Percentiles rank a stretch among this genome's conserved stretches.
Evolutionary conservation across 2,888 invertebrate genomes (phyloP).

Genomic region (Malacosoma neustria): DNA sequence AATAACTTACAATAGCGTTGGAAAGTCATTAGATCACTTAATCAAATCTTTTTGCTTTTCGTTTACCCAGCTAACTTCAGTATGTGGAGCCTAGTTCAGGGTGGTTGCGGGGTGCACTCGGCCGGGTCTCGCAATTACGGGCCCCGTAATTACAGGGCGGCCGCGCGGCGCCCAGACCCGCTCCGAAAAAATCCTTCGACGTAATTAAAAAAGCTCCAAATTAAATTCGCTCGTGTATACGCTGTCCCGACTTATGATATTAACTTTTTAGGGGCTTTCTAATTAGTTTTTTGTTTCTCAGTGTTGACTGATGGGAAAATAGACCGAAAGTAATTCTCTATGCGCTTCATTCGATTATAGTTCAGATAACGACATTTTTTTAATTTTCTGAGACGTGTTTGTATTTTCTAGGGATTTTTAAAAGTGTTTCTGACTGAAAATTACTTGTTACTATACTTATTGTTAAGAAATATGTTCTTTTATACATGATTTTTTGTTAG

Average conservation of each 20-base stretch:
- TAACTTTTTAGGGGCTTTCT: slow-evolving; percentile 70
- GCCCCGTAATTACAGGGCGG: slow-evolving; percentile 71
- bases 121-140: slow-evolving; percentile 67
- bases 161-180: slow-evolving; percentile 66
- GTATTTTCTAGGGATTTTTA: slow-evolving; percentile 5
- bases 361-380: slow-evolving; percentile 11
- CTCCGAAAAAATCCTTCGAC: slow-evolving; percentile 59
- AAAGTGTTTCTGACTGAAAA: no score
- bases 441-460: no score
- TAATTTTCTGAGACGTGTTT: slow-evolving; percentile 1
- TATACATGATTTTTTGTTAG: no score
- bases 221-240: slow-evolving; percentile 72
- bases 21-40: no score
- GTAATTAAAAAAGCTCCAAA: slow-evolving; percentile 74
- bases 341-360: slow-evolving; percentile 1
- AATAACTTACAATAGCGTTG: no score
- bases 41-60: no score
- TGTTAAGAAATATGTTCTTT: no score
- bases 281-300: slow-evolving; percentile 61
- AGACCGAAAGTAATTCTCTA: slow-evolving; percentile 12
- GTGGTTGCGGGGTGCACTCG: slow-evolving; percentile 33
- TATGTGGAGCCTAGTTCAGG: slow-evolving; percentile 12
- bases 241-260: slow-evolving; percentile 62
- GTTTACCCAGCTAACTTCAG: no score
- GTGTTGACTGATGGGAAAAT: slow-evolving; percentile 38